Conservation (phyloP, 2,113 vertebrate genomes). For the Leptocoma aspasia region DNA sequence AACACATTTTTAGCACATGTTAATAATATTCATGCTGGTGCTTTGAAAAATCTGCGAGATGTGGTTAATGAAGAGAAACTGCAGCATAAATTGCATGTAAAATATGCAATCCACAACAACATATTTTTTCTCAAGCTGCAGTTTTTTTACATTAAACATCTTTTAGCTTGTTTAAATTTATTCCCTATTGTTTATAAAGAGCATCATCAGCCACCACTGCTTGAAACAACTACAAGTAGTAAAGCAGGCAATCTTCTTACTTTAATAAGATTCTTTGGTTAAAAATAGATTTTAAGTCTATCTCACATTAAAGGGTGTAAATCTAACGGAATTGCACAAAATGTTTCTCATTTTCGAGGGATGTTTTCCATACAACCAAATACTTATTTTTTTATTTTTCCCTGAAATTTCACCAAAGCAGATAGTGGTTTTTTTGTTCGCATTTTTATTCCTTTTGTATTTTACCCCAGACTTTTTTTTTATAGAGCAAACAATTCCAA, state of each 20-base stretch:
- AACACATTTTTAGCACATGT: conserved; percentile 74
- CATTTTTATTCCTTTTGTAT: background rate
- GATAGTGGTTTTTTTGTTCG: background rate
- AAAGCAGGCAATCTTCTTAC: conserved; percentile 70
- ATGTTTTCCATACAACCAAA: background rate
- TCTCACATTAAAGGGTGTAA: conserved; percentile 64
- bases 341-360: conserved; percentile 61
- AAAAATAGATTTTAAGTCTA: conserved; percentile 71
- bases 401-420: background rate
- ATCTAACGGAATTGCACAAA: conserved; percentile 60
- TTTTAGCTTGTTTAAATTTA: conserved; percentile 74
- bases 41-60: conserved; percentile 73
- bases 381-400: background rate
- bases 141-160: conserved; percentile 69
- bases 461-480: background rate
- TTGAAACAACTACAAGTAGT: conserved; percentile 64
- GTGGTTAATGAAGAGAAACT: conserved; percentile 79
- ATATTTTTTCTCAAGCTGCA: conserved; percentile 66
- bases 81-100: conserved; percentile 74
- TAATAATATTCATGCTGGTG: conserved; percentile 73
- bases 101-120: conserved; percentile 68
- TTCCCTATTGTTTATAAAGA: conserved; percentile 71
- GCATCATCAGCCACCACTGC: conserved; percentile 60
- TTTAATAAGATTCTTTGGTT: conserved; percentile 74
- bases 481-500: background rate